These are phyloP conservation scores for Mastomys coucha DNA, from an alignment of 2,113 vertebrate genomes.

Conservation along the genomic window DNA sequence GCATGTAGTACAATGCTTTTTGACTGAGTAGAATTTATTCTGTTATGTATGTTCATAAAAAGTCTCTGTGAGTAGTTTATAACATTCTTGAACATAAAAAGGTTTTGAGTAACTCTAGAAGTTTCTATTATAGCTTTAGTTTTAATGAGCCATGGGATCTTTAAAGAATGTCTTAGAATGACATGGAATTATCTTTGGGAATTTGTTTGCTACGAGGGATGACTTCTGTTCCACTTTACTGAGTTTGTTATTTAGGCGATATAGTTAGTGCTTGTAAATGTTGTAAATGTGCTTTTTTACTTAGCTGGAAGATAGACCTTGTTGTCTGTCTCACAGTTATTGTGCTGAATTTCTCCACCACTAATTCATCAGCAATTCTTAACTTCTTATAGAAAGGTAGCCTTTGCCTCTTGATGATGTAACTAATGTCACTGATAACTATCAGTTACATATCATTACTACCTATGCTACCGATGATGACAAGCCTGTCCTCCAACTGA, in stretches of 20 bases:
- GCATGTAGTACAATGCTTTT: not conserved
- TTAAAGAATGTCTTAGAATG: not conserved
- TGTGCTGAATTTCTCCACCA: not conserved
- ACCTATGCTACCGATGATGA: slow-evolving; percentile 70
- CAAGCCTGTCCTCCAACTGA: slow-evolving; percentile 79
- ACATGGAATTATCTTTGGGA: not conserved
- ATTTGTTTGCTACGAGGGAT: not conserved
- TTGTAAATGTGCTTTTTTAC: not conserved
- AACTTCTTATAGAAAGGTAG: slow-evolving; percentile 75
- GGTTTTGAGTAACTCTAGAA: not conserved
- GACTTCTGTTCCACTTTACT: slow-evolving; percentile 27
- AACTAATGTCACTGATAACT: slow-evolving; percentile 77
- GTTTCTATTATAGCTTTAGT: not conserved
- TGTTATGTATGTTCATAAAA: not conserved
- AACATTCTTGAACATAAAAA: not conserved
- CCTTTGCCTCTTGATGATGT: slow-evolving; percentile 70
- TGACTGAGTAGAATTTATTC: not conserved
- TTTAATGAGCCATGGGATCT: not conserved
- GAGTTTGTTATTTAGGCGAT: not conserved
- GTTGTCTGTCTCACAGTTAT: slow-evolving; percentile 34
- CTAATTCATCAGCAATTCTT: slow-evolving; percentile 7
- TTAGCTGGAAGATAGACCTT: not conserved
- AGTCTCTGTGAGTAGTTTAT: not conserved
- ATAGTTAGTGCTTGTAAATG: not conserved
- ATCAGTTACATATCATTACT: slow-evolving; percentile 78